Base-by-base conservation (phyloP, 2,888 invertebrate genomes). In the Myopa tessellatipennis region DNA sequence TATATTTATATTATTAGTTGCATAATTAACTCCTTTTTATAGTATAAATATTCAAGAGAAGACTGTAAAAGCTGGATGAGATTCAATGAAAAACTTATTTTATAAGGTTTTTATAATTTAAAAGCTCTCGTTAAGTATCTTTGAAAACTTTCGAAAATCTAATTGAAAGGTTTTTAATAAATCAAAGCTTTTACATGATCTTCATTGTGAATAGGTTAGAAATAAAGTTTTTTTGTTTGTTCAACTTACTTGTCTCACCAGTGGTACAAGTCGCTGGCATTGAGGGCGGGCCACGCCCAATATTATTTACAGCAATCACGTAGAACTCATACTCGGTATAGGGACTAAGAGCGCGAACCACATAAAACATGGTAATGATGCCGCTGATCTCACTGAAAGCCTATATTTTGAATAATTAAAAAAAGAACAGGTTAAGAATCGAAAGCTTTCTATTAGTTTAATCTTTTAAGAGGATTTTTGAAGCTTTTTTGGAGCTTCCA, bases 271-370 rank as follows among this genome's bases (percentile, higher is more conserved):
- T 94, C 67, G 95, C 95, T 0, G 98, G 95, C 36, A 93, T 91
- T 81, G 98, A 98, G 4, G 97, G 95, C 58, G 94, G 94, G 58
- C 99, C 98, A 80, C 97, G 92, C 65, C 99, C 99, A 82, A 98
- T 95, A 89, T 94, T 95, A 91, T 98, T 99, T 75, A 96, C 96
- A 38, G 98, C 98, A 83, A 97, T 95, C 82, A 99, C 97, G 89
- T 95, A 95, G 92, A 99, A 96, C 90, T 98, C 97, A 90, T 99
- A 99, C 89, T 96, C 96, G 6, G 98, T 98, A 90, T 96, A 98
- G 0, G 98, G 97, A 81, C 96, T 96, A 79, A 98, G 91, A 83
- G 94, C 95, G 77, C 96, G 93, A 76, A 98, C 95, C 61, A 95
- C 95, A 90, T 97, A 97, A 90, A 96, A 96, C 92, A 95, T 95